A percentile compares a stretch with the other conserved stretches of the same genome.
These are phyloP conservation scores for Erpornis zantholeuca DNA, from an alignment of 2,113 vertebrate species.

Conservation along the genomic window DNA sequence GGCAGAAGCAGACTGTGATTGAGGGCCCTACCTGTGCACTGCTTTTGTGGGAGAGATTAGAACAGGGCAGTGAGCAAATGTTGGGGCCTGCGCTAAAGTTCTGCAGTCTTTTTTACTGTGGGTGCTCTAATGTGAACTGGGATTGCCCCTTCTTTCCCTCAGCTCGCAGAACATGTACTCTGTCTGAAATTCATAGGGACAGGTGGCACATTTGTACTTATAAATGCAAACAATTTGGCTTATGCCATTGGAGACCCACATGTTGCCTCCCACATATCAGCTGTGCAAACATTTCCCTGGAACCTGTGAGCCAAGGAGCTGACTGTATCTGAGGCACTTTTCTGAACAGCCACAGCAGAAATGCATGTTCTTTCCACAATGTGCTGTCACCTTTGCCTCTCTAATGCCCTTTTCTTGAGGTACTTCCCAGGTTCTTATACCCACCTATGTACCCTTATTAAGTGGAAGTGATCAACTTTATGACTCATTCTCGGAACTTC, in stretches of 20 bases:
- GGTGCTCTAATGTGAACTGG: neutral
- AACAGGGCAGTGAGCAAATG: neutral
- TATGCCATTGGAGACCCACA: neutral
- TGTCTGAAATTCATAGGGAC: neutral
- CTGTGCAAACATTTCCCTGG: neutral
- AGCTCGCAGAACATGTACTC: neutral
- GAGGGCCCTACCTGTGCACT: neutral
- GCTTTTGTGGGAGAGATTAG: neutral
- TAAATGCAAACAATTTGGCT: neutral
- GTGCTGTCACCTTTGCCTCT: neutral
- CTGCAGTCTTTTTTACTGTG: neutral
- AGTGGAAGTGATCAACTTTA: neutral
- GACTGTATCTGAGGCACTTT: neutral
- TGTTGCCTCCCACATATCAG: neutral
- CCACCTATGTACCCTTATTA: neutral
- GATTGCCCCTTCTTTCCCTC: neutral
- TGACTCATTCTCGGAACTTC: neutral
- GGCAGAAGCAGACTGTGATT: neutral
- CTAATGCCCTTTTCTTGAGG: neutral
- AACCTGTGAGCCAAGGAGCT: neutral
- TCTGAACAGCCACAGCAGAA: neutral
- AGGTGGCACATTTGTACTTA: neutral
- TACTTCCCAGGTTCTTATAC: neutral
- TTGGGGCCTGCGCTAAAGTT: neutral
- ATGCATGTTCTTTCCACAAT: neutral